Conservation (phyloP, 1,140 invertebrate genomes). For the Gonioctena quinquepunctata region DNA sequence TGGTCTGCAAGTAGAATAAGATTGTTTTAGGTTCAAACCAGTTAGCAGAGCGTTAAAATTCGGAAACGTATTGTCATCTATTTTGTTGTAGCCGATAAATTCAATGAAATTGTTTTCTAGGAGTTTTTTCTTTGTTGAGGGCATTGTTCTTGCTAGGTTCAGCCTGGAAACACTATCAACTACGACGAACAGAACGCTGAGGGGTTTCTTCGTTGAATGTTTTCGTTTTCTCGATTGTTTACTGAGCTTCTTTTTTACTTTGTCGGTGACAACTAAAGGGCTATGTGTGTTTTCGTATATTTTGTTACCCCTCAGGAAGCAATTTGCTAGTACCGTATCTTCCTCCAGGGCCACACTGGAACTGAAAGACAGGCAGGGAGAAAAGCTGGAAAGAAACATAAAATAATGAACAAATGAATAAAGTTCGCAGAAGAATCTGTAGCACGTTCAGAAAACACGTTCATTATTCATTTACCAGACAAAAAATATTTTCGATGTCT, state of each 20-base stretch:
- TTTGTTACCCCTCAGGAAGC: slow-evolving; percentile 35
- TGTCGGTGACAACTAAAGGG: slow-evolving; percentile 47
- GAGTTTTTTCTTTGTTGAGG: slow-evolving; percentile 70
- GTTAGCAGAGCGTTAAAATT: slow-evolving; percentile 79
- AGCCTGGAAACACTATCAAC: slow-evolving; percentile 82
- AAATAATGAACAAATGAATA: neutral
- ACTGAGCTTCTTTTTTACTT: slow-evolving; percentile 39
- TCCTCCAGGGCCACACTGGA: slow-evolving; percentile 50
- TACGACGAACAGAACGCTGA: slow-evolving; percentile 76
- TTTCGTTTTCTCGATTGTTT: neutral
- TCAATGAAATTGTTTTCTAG: slow-evolving; percentile 58
- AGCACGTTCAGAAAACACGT: neutral
- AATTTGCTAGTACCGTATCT: slow-evolving; percentile 57
- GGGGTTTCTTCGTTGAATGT: slow-evolving; percentile 39
- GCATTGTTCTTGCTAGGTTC: slow-evolving; percentile 79
- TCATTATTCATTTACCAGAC: neutral
- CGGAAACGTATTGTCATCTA: slow-evolving; percentile 81
- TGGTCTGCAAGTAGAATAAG: slow-evolving; percentile 61
- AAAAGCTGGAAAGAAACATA: slow-evolving; percentile 40
- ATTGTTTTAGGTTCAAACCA: slow-evolving; percentile 59
- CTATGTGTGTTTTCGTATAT: slow-evolving; percentile 62
- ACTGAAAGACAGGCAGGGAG: slow-evolving; percentile 55
- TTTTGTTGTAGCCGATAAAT: slow-evolving; percentile 68
- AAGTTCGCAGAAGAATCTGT: neutral
- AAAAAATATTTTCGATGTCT: neutral